A percentile compares a stretch with the other conserved stretches of the same genome.
Conservation (phyloP, 2,888 invertebrate genomes). For the Kryphioiulus occultus region DNA sequence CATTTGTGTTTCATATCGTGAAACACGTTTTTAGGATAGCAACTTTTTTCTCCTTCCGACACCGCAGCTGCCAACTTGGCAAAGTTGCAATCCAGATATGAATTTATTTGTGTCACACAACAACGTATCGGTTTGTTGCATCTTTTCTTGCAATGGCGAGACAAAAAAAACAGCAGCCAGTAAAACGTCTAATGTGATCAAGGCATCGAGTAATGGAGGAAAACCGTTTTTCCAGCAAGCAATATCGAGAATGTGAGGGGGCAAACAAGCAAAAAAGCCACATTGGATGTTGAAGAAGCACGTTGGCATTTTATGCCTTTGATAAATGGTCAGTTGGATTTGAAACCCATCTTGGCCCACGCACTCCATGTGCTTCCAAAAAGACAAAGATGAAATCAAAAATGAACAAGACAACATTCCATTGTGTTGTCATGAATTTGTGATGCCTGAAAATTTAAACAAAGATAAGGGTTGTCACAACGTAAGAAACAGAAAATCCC, state of each 20-base stretch:
- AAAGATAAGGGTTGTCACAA: neutral
- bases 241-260: neutral
- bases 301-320: neutral
- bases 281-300: neutral
- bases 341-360: neutral
- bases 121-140: neutral
- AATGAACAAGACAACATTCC: neutral
- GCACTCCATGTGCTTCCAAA: neutral
- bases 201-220: neutral
- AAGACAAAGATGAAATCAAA: neutral
- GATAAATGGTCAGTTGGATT: neutral
- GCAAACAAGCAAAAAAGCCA: neutral
- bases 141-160: neutral
- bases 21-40: neutral
- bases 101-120: neutral
- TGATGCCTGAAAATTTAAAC: neutral
- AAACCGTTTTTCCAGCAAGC: neutral
- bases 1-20: neutral
- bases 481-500: too few relatives aligned
- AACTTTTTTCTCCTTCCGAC: neutral
- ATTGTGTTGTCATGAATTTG: neutral
- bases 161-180: neutral
- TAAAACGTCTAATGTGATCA: neutral
- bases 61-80: neutral
- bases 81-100: neutral